Evolutionary conservation across 2,797 vertebrate genomes (phyloP).

Genomic region (Phataginus tricuspis): DNA sequence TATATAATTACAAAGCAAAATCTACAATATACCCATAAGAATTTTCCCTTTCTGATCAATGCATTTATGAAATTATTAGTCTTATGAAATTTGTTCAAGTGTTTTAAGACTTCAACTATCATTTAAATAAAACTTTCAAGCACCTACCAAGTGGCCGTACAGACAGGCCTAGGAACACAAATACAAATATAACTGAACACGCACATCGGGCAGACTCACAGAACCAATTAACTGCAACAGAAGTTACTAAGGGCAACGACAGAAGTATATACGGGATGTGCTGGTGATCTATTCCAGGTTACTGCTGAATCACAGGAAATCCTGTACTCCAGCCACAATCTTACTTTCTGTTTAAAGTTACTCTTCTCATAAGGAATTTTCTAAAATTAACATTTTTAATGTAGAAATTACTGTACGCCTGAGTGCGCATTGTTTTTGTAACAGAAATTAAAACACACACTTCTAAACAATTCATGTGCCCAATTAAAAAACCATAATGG

Average conservation of each 20-base stretch:
- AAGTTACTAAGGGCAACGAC: neutral
- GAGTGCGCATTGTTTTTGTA: neutral
- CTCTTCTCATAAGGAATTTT: neutral
- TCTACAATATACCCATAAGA: neutral
- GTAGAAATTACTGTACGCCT: neutral
- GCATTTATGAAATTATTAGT: neutral
- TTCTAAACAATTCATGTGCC: neutral
- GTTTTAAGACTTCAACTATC: neutral
- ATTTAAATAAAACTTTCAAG: neutral
- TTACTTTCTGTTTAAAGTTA: neutral
- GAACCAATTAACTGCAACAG: neutral
- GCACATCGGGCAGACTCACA: neutral
- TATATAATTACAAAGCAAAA: neutral
- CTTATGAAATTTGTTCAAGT: neutral
- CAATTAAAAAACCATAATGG: neutral
- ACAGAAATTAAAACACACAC: neutral
- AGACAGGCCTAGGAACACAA: neutral
- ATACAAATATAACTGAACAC: neutral
- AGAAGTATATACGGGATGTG: neutral
- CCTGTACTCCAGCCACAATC: neutral
- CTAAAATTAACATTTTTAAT: neutral
- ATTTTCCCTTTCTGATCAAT: neutral
- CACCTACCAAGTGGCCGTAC: neutral
- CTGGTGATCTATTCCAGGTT: neutral
- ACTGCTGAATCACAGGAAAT: neutral